Evolutionary conservation across 1,140 invertebrate genomes (phyloP).

Genomic region (Temnothorax nylanderi): DNA sequence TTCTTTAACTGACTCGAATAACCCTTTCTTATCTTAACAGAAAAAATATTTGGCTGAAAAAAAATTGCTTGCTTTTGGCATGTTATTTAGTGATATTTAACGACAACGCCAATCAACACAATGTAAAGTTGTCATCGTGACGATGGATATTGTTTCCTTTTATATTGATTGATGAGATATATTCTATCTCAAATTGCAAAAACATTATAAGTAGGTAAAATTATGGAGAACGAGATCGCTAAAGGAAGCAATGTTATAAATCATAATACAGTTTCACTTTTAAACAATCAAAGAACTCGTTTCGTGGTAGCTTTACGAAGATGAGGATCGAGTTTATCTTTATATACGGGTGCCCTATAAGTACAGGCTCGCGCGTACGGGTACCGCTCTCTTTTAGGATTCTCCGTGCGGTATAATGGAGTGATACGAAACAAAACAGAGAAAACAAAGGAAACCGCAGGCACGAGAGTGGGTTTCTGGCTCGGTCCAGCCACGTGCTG

Average conservation of each 20-base stretch:
- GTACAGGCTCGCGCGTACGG: neutral
- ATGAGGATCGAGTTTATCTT: conserved; percentile 27
- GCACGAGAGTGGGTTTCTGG: conserved; percentile 45
- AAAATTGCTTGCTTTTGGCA: neutral
- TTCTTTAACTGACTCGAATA: no score
- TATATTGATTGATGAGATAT: neutral
- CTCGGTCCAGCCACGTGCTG: conserved; percentile 52
- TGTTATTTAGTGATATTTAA: neutral
- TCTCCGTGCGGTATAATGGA: conserved; percentile 62
- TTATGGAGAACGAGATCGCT: neutral
- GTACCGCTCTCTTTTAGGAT: conserved; percentile 44
- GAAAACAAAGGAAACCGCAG: conserved; percentile 65
- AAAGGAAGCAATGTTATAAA: neutral
- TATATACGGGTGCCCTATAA: conserved; percentile 25
- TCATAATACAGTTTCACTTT: conserved; percentile 12
- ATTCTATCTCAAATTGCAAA: neutral
- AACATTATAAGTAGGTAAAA: neutral
- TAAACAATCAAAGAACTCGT: conserved; percentile 3
- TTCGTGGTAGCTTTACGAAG: neutral
- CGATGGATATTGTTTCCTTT: neutral
- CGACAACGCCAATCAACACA: neutral
- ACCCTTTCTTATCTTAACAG: no score
- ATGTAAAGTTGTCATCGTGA: neutral
- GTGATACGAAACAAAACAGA: conserved; percentile 62
- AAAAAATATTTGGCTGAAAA: neutral